phyloP scores from a whole-genome alignment of 2,113 vertebrate species.

The Struthio camelus region DNA sequence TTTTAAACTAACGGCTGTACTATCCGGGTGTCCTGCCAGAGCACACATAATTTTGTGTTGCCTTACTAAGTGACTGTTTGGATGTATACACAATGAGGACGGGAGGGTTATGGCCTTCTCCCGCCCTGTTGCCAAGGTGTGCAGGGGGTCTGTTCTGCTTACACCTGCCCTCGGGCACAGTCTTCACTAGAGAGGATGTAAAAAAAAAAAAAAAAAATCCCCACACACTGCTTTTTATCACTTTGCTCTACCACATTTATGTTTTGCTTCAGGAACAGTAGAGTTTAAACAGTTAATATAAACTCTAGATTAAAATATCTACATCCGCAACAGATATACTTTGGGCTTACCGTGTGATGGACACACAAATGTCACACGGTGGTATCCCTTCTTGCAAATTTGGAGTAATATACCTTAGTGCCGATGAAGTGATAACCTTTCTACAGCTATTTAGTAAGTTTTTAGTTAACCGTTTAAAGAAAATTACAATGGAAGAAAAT shows the following conservation, averaged over 20 bases:
- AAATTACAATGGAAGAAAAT: not conserved
- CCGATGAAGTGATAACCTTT: not conserved
- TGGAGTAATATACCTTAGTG: not conserved
- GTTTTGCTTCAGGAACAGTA: not conserved
- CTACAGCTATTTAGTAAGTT: not conserved
- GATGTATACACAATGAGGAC: accelerated
- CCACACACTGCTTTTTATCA: not conserved
- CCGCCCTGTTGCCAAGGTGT: not conserved
- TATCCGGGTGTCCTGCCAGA: not conserved
- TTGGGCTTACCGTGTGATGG: not conserved
- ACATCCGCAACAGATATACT: not conserved
- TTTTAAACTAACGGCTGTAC: not conserved
- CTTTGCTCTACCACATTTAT: not conserved
- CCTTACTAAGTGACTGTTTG: no score
- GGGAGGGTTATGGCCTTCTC: not conserved
- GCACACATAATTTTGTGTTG: not conserved
- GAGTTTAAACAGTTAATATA: not conserved
- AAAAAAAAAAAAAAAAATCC: accelerated
- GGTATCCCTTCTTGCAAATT: not conserved
- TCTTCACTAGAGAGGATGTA: not conserved
- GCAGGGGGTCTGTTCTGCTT: accelerated
- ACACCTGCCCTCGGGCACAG: not conserved
- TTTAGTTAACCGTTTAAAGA: not conserved
- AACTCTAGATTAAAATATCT: not conserved
- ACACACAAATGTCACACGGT: not conserved